phyloP scores from a whole-genome alignment of 2,888 invertebrate genomes.

The Caenorhabditis sp. region DNA sequence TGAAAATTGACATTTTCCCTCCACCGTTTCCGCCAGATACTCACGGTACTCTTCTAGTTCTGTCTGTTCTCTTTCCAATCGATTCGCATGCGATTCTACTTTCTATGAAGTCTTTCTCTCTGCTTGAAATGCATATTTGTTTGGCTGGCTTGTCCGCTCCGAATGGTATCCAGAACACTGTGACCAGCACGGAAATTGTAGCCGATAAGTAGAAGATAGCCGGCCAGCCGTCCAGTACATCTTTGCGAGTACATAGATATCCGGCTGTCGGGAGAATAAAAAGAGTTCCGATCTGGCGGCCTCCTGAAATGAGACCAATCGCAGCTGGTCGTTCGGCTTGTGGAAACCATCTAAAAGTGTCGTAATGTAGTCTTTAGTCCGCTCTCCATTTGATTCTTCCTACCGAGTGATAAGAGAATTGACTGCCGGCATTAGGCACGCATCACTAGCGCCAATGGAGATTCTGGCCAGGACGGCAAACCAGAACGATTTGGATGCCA shows the following conservation, averaged over 20 bases:
- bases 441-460: conserved; percentile 76
- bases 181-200: conserved; percentile 70
- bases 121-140: conserved; percentile 75
- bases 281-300: conserved; percentile 76
- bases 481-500: conserved; percentile 70
- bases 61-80: conserved; percentile 74
- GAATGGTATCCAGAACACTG: conserved; percentile 76
- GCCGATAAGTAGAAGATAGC: conserved; percentile 76
- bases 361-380: background rate
- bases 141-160: conserved; percentile 78
- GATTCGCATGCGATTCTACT: conserved; percentile 77
- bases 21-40: too few relatives aligned
- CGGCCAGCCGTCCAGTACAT: conserved; percentile 76
- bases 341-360: conserved; percentile 71
- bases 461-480: conserved; percentile 72
- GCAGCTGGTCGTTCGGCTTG: conserved; percentile 76
- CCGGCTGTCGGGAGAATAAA: conserved; percentile 78
- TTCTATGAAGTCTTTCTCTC: conserved; percentile 76
- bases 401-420: conserved; percentile 76
- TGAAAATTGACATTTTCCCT: background rate
- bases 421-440: conserved; percentile 75
- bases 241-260: conserved; percentile 75
- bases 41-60: conserved; percentile 71
- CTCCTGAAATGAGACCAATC: conserved; percentile 76
- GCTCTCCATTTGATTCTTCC: background rate